Evolutionary conservation across 2,797 vertebrate species (phyloP).

Genomic region (Sardinella longiceps): DNA sequence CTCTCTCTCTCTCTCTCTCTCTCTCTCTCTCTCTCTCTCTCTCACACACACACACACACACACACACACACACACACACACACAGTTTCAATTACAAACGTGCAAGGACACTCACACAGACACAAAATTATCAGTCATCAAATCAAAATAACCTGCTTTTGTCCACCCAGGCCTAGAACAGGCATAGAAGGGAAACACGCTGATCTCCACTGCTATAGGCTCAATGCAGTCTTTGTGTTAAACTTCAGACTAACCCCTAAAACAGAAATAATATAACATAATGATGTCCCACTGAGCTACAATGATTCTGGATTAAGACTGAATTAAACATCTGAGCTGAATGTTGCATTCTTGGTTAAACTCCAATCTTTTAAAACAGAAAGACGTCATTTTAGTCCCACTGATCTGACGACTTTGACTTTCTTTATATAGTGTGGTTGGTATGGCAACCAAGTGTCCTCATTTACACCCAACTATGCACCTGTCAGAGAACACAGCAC

Average conservation of each 20-base stretch:
- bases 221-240: neutral
- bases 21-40: too few relatives aligned
- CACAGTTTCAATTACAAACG: neutral
- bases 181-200: neutral
- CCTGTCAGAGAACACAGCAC: slow-evolving; percentile 31
- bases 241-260: neutral
- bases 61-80: too few relatives aligned
- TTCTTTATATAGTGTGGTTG: too few relatives aligned
- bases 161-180: too few relatives aligned
- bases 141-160: neutral
- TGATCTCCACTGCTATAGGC: neutral
- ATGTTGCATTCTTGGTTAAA: too few relatives aligned
- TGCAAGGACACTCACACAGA: neutral
- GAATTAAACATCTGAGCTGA: too few relatives aligned
- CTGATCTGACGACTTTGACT: neutral
- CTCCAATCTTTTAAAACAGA: too few relatives aligned
- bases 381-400: too few relatives aligned
- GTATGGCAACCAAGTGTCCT: slow-evolving; percentile 37
- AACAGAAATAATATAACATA: neutral
- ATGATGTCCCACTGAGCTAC: too few relatives aligned
- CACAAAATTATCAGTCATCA: neutral
- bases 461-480: slow-evolving; percentile 43
- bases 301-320: too few relatives aligned
- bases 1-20: too few relatives aligned
- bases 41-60: too few relatives aligned